phyloP scores from a whole-genome alignment of 2,113 vertebrate species.

The Alces alces region DNA sequence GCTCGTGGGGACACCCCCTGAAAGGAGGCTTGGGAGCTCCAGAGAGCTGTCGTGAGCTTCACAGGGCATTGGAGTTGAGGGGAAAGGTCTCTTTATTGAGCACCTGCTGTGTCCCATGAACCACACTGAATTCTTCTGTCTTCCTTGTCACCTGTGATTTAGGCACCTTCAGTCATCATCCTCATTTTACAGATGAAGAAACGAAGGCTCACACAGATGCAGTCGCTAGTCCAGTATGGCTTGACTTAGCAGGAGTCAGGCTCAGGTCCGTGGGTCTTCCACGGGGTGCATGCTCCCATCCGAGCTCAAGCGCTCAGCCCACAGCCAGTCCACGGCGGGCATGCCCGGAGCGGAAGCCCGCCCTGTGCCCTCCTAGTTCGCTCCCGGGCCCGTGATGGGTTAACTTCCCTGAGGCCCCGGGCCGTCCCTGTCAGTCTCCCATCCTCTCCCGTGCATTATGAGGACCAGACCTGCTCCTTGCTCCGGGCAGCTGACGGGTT shows the following conservation, averaged over 20 bases:
- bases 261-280: background rate
- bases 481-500: slow-evolving; percentile 70
- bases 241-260: background rate
- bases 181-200: background rate
- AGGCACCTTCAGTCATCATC: too few species aligned
- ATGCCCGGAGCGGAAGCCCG: fast-evolving
- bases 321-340: fast-evolving
- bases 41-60: background rate
- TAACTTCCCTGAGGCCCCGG: slow-evolving; percentile 52
- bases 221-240: background rate
- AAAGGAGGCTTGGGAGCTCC: background rate
- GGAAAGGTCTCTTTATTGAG: background rate
- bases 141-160: background rate
- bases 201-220: background rate
- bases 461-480: slow-evolving; percentile 70
- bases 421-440: background rate
- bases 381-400: slow-evolving; percentile 50
- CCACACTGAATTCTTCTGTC: background rate
- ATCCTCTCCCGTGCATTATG: slow-evolving; percentile 40
- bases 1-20: background rate
- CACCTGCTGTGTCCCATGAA: background rate
- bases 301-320: background rate
- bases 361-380: background rate
- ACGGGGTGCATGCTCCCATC: background rate
- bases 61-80: fast-evolving